Conservation (phyloP, 2,113 vertebrate genomes). For the Danionella cerebrum region DNA sequence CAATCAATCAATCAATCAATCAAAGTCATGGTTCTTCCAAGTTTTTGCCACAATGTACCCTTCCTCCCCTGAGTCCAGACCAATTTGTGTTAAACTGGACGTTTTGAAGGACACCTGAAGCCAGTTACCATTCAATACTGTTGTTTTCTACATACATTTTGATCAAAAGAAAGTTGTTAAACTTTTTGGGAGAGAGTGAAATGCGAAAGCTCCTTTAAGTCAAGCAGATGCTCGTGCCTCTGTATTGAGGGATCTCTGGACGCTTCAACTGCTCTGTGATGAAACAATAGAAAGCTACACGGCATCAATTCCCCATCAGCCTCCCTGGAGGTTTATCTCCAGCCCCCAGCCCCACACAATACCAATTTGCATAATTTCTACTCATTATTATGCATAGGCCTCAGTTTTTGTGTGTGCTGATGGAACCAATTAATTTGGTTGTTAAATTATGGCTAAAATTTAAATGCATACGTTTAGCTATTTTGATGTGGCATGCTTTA, state of each 20-base stretch:
- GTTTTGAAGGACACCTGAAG: no score
- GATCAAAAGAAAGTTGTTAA: no score
- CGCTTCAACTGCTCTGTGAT: neutral
- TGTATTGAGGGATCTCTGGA: neutral
- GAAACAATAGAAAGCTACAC: constrained; percentile 4
- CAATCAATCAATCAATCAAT: no score
- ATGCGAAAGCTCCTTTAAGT: no score
- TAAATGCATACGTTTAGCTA: neutral
- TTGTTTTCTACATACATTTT: no score
- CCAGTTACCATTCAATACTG: no score
- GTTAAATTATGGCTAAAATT: neutral
- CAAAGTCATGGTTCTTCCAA: neutral
- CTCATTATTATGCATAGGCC: constrained; percentile 61
- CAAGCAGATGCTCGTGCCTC: neutral
- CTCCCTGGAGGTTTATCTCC: constrained; percentile 50
- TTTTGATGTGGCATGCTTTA: no score
- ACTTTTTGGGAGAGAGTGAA: no score
- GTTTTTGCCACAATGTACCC: no score
- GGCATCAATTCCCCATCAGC: constrained; percentile 43
- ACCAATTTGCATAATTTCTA: constrained; percentile 59
- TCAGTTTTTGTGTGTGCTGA: neutral
- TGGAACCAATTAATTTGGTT: neutral
- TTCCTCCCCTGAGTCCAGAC: no score
- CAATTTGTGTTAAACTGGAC: no score
- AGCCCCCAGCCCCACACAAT: constrained; percentile 59